Percentiles rank a stretch among this genome's conserved stretches.
phyloP scores from a whole-genome alignment of 2,113 vertebrate species.

The Emydura subglobosa region DNA sequence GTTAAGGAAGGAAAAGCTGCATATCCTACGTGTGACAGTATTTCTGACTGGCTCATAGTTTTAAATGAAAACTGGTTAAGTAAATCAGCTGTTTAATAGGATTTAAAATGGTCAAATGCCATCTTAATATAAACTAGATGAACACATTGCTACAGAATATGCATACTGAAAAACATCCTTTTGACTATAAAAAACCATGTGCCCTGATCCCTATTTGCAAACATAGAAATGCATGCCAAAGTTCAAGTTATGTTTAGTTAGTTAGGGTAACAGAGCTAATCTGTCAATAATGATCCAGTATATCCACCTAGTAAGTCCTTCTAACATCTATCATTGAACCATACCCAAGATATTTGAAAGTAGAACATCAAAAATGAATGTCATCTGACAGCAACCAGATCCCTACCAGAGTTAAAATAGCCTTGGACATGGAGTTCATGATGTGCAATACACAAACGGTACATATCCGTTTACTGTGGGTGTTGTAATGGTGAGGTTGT shows the following conservation, averaged over 20 bases:
- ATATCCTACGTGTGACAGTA: rapidly evolving
- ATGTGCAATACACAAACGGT: conserved; percentile 11
- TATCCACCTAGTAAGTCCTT: conserved; percentile 12
- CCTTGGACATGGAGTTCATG: conserved; percentile 51
- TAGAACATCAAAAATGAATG: conserved; percentile 59
- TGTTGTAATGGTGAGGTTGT: neutral
- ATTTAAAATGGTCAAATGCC: neutral
- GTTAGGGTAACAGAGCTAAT: neutral
- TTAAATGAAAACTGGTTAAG: neutral
- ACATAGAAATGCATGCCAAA: neutral
- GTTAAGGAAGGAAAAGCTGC: neutral
- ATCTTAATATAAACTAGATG: neutral
- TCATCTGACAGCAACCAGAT: conserved; percentile 67
- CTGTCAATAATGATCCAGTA: neutral
- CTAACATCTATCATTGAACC: conserved; percentile 16
- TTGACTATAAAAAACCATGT: conserved; percentile 1
- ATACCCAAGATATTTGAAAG: conserved; percentile 46
- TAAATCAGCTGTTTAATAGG: neutral
- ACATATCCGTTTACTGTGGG: conserved; percentile 12
- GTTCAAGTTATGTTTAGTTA: neutral
- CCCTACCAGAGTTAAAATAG: conserved; percentile 59
- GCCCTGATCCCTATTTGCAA: neutral
- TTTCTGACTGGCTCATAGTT: neutral
- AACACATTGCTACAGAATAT: neutral
- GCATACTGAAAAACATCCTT: neutral